Evolutionary conservation across 2,113 vertebrate genomes (phyloP).

Genomic region (Brachypteracias leptosomus): DNA sequence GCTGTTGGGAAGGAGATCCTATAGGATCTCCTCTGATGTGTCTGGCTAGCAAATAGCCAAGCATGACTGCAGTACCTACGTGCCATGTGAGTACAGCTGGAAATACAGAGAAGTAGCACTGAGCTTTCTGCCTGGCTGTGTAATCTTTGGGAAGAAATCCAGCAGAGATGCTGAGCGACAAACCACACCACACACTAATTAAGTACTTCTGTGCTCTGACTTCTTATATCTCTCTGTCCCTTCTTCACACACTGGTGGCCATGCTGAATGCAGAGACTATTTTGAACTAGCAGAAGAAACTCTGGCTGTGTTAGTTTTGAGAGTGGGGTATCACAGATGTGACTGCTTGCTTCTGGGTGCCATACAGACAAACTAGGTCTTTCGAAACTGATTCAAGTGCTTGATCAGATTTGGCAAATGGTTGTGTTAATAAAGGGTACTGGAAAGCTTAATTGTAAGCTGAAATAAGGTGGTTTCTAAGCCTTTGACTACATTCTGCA

Average conservation of each 20-base stretch:
- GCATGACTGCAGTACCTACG: neutral
- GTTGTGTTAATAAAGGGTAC: neutral
- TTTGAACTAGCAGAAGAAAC: neutral
- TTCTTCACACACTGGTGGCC: neutral
- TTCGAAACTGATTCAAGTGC: neutral
- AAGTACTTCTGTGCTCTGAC: neutral
- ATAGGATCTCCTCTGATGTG: neutral
- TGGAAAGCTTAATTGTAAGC: neutral
- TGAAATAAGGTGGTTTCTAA: neutral
- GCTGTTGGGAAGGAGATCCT: neutral
- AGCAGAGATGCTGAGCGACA: conserved; percentile 1
- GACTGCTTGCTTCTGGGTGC: neutral
- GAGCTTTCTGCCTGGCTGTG: neutral
- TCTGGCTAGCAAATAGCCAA: neutral
- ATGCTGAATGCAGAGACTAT: neutral
- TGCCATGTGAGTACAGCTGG: neutral
- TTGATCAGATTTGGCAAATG: neutral
- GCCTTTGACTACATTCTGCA: neutral
- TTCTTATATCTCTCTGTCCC: no score
- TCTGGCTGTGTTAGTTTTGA: neutral
- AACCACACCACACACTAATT: neutral
- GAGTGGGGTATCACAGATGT: neutral
- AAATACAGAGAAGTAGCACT: neutral
- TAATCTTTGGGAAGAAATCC: neutral
- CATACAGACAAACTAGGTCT: neutral